phyloP scores from a whole-genome alignment of 2,797 vertebrate species.

The Salarias fasciatus region DNA sequence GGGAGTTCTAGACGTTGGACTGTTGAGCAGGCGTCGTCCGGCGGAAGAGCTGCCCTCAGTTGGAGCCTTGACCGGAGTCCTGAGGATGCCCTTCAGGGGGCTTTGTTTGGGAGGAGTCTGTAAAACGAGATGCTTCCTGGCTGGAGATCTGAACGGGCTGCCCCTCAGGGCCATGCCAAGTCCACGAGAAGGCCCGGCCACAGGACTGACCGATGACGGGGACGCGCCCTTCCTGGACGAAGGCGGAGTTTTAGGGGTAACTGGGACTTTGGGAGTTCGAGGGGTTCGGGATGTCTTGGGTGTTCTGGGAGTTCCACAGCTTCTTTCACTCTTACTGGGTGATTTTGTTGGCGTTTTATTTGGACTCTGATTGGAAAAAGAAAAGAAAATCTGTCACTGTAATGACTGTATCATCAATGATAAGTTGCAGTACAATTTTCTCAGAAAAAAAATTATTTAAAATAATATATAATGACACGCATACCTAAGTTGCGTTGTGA shows the following conservation, averaged over 20 bases:
- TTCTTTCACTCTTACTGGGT: conserved; percentile 38
- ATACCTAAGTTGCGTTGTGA: too few species aligned
- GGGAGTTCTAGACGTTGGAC: conserved; percentile 66
- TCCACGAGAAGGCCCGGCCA: conserved; percentile 31
- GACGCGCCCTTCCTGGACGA: conserved; percentile 28
- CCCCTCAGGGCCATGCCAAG: conserved; percentile 47
- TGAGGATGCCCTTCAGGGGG: conserved; percentile 79
- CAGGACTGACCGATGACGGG: conserved; percentile 56
- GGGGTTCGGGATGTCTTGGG: conserved; percentile 30
- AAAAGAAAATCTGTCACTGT: too few species aligned
- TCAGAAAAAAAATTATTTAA: too few species aligned
- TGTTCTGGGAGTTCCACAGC: conserved; percentile 42
- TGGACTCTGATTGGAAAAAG: conserved; percentile 67
- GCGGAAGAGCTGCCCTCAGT: conserved; percentile 28
- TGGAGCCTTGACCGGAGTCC: conserved; percentile 72
- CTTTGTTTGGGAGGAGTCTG: conserved; percentile 66
- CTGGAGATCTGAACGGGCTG: conserved; percentile 71
- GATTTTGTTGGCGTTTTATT: conserved; percentile 83
- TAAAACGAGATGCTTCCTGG: conserved; percentile 51
- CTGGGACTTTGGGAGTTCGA: conserved; percentile 34
- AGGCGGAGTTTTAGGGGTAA: conserved; percentile 40
- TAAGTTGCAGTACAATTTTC: too few species aligned
- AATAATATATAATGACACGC: too few species aligned
- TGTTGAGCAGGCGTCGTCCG: conserved; percentile 38
- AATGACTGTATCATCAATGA: too few species aligned